These are phyloP conservation scores for Parauchenoglanis ngamensis DNA, from an alignment of 2,797 vertebrate species.

Conservation along the genomic window DNA sequence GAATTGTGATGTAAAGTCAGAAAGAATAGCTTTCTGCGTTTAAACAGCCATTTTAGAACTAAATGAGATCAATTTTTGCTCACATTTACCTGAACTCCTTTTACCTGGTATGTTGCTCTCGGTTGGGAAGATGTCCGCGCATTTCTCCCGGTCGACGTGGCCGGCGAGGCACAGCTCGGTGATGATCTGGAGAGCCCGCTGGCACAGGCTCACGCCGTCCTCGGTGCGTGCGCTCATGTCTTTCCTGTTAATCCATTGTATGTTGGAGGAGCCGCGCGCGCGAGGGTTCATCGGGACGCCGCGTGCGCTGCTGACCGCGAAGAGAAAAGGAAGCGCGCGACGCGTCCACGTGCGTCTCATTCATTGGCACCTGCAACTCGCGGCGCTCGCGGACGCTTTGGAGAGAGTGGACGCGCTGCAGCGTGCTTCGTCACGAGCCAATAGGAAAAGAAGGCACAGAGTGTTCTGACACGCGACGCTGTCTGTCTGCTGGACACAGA, in stretches of 20 bases:
- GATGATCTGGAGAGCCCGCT: slow-evolving; percentile 92
- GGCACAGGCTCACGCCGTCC: slow-evolving; percentile 90
- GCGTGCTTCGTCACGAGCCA: slow-evolving; percentile 41
- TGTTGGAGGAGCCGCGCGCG: slow-evolving; percentile 70
- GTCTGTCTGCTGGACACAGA: background rate
- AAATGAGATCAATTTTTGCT: background rate
- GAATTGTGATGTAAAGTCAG: background rate
- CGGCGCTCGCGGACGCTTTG: slow-evolving; percentile 26
- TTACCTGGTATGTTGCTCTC: slow-evolving; percentile 86
- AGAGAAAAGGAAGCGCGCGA: slow-evolving; percentile 54
- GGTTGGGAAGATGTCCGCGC: slow-evolving; percentile 87
- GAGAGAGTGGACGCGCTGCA: slow-evolving; percentile 52
- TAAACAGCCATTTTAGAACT: background rate
- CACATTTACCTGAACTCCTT: slow-evolving; percentile 85
- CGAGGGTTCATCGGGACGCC: slow-evolving; percentile 70
- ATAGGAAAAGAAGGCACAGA: slow-evolving; percentile 23
- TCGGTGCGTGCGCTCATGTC: slow-evolving; percentile 88
- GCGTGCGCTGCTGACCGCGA: slow-evolving; percentile 63
- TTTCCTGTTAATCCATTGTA: slow-evolving; percentile 83
- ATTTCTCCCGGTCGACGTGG: slow-evolving; percentile 91
- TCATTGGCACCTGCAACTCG: slow-evolving; percentile 49
- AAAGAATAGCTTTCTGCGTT: background rate
- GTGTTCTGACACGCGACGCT: slow-evolving; percentile 19
- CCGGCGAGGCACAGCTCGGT: slow-evolving; percentile 93
- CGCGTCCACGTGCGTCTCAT: slow-evolving; percentile 69